Conservation (phyloP, 2,113 vertebrate species). For the Myodes glareolus region DNA sequence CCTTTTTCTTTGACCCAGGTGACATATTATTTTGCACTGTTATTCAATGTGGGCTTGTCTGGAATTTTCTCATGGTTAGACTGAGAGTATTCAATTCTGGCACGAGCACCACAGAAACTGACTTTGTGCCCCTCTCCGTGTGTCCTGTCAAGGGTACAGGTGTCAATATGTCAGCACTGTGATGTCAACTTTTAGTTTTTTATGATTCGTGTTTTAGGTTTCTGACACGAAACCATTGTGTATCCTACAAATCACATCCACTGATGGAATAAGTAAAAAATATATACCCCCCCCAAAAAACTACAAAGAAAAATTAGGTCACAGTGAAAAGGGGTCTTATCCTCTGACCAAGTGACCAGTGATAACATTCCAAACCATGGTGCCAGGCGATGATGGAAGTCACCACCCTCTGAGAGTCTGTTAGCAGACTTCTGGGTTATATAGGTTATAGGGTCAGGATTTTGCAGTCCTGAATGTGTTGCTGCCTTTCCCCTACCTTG, state of each 20-base stretch:
- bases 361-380: neutral
- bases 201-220: neutral
- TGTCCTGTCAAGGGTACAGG: neutral
- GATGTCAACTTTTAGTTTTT: neutral
- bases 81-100: neutral
- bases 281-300: neutral
- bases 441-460: neutral
- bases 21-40: neutral
- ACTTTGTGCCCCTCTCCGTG: neutral
- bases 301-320: conserved; percentile 70
- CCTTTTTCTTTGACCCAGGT: neutral
- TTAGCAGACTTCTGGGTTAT: neutral
- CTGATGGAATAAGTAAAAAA: neutral
- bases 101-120: neutral
- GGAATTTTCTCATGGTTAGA: neutral
- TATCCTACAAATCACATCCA: neutral
- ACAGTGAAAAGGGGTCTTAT: neutral
- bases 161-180: neutral
- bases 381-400: no score
- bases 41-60: neutral
- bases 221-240: conserved; percentile 29
- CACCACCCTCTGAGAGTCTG: neutral
- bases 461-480: neutral
- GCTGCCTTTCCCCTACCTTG: neutral
- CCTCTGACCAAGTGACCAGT: no score